Conservation (phyloP, 2,888 invertebrate species). For the Corythucha ciliata region DNA sequence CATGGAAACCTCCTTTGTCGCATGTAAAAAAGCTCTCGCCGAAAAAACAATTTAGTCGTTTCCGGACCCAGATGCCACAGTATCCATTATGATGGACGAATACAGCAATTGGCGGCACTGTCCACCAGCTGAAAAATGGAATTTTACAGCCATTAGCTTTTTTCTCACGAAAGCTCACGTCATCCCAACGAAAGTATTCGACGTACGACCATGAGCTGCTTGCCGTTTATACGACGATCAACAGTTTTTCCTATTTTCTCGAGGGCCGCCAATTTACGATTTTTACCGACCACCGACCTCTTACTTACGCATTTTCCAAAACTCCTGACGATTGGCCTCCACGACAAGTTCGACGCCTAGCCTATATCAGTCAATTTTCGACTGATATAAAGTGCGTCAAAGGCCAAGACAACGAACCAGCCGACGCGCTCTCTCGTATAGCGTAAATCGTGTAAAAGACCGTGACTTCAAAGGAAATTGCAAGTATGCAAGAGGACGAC, state of each 20-base stretch:
- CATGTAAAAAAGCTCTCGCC: no score
- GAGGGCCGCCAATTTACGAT: slow-evolving; percentile 28
- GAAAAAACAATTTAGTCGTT: no score
- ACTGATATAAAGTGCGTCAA: slow-evolving; percentile 6
- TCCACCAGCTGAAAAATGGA: slow-evolving; percentile 38
- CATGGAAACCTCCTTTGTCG: no score
- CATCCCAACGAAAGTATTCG: slow-evolving; percentile 16
- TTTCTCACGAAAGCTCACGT: slow-evolving; percentile 24
- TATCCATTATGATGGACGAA: slow-evolving; percentile 40
- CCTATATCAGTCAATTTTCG: slow-evolving; percentile 26
- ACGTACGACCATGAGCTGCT: slow-evolving; percentile 26
- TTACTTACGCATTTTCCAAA: slow-evolving; percentile 17
- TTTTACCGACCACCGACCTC: slow-evolving; percentile 17
- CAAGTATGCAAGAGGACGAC: not conserved
- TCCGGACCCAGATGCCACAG: slow-evolving; percentile 36
- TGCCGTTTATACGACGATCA: slow-evolving; percentile 21
- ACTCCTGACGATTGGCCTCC: slow-evolving; percentile 21
- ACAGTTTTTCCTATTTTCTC: slow-evolving; percentile 24
- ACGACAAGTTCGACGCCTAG: slow-evolving; percentile 20
- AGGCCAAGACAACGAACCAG: slow-evolving; percentile 9
- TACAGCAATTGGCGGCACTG: slow-evolving; percentile 39
- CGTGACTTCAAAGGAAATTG: slow-evolving; percentile 1
- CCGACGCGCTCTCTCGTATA: slow-evolving; percentile 6
- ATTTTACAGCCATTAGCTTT: slow-evolving; percentile 25
- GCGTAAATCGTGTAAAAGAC: not conserved